phyloP scores from a whole-genome alignment of 1,140 invertebrate species.

The Anagrus nilaparvatae region DNA sequence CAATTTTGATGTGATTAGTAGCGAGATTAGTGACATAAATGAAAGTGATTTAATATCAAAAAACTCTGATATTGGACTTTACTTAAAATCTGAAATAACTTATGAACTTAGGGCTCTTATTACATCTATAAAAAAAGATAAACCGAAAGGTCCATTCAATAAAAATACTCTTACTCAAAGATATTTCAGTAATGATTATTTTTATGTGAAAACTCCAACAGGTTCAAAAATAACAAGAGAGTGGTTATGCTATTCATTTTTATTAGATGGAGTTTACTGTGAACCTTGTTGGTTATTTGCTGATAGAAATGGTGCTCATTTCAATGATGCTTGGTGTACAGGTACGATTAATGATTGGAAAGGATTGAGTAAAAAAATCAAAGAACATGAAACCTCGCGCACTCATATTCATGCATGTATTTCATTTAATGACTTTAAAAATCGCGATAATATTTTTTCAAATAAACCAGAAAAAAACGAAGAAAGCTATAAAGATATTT shows the following conservation, averaged over 20 bases:
- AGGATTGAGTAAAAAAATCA: constrained; percentile 14
- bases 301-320: constrained; percentile 3
- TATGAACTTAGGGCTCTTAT: neutral
- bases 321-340: constrained; percentile 6
- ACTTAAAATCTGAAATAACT: neutral
- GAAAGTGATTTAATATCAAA: neutral
- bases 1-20: too few relatives aligned
- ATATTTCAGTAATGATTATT: neutral
- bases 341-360: constrained; percentile 11
- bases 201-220: constrained; percentile 1
- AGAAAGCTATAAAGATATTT: constrained; percentile 14
- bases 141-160: neutral
- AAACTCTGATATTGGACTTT: neutral
- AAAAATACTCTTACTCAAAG: neutral
- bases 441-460: constrained; percentile 21
- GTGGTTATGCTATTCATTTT: constrained; percentile 15
- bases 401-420: constrained; percentile 21
- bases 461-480: constrained; percentile 18
- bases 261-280: constrained; percentile 11
- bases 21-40: neutral
- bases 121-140: neutral
- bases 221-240: constrained; percentile 10
- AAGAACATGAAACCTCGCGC: constrained; percentile 11
- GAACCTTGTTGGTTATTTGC: constrained; percentile 17
- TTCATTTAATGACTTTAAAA: constrained; percentile 17